Evolutionary conservation across 1,140 invertebrate genomes (phyloP).

Genomic region (Drosophila nigromelanica): DNA sequence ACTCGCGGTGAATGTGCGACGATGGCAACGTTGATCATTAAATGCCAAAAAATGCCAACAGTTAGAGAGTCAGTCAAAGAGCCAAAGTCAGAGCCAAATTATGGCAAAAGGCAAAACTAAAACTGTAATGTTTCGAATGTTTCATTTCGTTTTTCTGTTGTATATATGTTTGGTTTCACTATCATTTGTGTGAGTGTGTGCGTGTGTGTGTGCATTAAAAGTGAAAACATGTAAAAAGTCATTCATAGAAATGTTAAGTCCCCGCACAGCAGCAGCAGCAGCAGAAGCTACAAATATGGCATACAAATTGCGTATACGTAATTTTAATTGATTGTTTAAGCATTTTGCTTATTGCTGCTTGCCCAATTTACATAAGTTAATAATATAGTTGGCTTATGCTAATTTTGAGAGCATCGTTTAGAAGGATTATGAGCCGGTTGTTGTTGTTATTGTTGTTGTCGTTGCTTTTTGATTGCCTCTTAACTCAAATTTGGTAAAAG

Average conservation of each 20-base stretch:
- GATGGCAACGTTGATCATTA: constrained; percentile 65
- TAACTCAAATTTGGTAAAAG: constrained; percentile 35
- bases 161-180: constrained; percentile 39
- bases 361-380: constrained; percentile 27
- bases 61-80: constrained; percentile 55
- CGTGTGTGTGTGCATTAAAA: constrained; percentile 66
- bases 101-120: constrained; percentile 72
- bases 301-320: constrained; percentile 75
- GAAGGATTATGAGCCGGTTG: constrained; percentile 29
- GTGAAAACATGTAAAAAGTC: constrained; percentile 76
- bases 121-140: constrained; percentile 77
- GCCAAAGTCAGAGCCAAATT: constrained; percentile 65
- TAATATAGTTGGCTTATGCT: constrained; percentile 36
- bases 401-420: constrained; percentile 30
- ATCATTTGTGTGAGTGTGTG: constrained; percentile 40
- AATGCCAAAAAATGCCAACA: constrained; percentile 70
- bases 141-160: constrained; percentile 62
- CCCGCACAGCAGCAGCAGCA: constrained; percentile 13
- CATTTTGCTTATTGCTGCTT: constrained; percentile 49
- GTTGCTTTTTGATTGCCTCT: neutral
- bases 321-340: constrained; percentile 77
- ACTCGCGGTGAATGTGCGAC: constrained; percentile 51
- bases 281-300: constrained; percentile 38
- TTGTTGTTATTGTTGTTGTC: neutral
- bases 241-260: constrained; percentile 61